Base-by-base conservation (phyloP, 1,140 invertebrate genomes). In the Papilio glaucus region DNA sequence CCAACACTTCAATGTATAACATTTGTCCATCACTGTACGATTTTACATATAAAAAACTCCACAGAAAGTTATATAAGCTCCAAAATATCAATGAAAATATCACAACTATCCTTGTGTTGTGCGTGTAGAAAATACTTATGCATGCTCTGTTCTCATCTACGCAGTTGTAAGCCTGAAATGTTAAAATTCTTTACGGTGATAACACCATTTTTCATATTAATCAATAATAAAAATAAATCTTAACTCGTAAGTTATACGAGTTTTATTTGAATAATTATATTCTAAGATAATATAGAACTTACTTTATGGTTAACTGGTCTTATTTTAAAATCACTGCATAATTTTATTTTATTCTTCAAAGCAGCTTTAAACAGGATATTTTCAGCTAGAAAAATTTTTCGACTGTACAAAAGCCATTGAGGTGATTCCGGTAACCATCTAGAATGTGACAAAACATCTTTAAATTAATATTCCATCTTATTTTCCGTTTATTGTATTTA, bases 351-450 rank as follows among this genome's bases (percentile, higher is more conserved):
- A 62, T 92, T 92, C 29, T 67, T 85, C 76, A 92, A 94, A 0
- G 96, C 97, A 8, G 96, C 96, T 71, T 93, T 94, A 75, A 95
- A 90, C 12, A 98, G 83, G 4, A 97, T 92, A 49, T 91, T 85
- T 60, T 96, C 95, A 0, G 97, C 96, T 75, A 95, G 89, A 0
- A 95, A 93, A 49, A 96, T 93, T 77, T 94, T 95, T 0, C 96
- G 96, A n/a, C 95, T 95, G 13, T 95, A 95, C 0, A 97, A 84
- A 9, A 98, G 91, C 97, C 97, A 98, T 57, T 97, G 94, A 0
- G 97, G 97, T 7, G 96, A 97, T 91, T 98, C 97, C 13, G 97
- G 96, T 75, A 96, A 91, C 42, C 96, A 88, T 94, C 96, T 97
- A 72, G 9, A 94, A 92, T 4, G 96, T 72, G 39, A 96, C 60